Evolutionary conservation across 2,888 invertebrate genomes (phyloP).

Genomic region (Drosophila lutescens): DNA sequence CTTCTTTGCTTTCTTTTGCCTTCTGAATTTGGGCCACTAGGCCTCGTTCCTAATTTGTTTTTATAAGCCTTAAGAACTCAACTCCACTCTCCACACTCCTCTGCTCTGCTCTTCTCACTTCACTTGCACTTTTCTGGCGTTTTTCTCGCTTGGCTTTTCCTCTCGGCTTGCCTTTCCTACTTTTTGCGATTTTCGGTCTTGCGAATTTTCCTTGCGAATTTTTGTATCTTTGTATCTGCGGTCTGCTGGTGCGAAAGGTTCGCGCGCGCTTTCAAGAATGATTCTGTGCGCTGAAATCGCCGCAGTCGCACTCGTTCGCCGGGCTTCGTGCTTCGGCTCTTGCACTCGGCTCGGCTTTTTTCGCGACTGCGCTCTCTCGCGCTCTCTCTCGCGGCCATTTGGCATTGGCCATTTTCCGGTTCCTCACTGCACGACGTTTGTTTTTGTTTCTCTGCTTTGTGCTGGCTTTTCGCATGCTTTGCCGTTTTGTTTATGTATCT

Average conservation of each 20-base stretch:
- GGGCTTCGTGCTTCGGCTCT: slow-evolving; percentile 38
- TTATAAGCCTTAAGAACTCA: slow-evolving; percentile 28
- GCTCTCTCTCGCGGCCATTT: slow-evolving; percentile 18
- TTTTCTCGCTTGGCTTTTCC: neutral
- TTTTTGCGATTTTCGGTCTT: slow-evolving; percentile 17
- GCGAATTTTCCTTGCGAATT: slow-evolving; percentile 17
- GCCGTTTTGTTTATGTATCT: slow-evolving; percentile 71
- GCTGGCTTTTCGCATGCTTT: slow-evolving; percentile 76
- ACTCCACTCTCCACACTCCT: neutral
- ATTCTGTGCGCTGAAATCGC: slow-evolving; percentile 76
- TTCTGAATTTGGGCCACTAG: slow-evolving; percentile 77
- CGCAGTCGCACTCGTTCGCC: slow-evolving; percentile 46
- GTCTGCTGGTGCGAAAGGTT: slow-evolving; percentile 77
- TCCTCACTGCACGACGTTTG: slow-evolving; percentile 57
- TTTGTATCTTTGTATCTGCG: slow-evolving; percentile 33
- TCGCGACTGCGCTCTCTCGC: slow-evolving; percentile 52
- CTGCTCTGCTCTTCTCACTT: slow-evolving; percentile 21
- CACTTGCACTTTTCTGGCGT: slow-evolving; percentile 71
- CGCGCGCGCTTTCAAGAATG: slow-evolving; percentile 84
- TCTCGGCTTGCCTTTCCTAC: slow-evolving; percentile 14
- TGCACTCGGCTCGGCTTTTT: slow-evolving; percentile 38
- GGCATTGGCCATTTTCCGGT: slow-evolving; percentile 59
- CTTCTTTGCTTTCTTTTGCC: slow-evolving; percentile 33
- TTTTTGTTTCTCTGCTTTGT: slow-evolving; percentile 77
- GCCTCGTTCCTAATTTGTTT: slow-evolving; percentile 77